Conservation (phyloP, 1,140 invertebrate genomes). For the Atopsyche davidsoni region DNA sequence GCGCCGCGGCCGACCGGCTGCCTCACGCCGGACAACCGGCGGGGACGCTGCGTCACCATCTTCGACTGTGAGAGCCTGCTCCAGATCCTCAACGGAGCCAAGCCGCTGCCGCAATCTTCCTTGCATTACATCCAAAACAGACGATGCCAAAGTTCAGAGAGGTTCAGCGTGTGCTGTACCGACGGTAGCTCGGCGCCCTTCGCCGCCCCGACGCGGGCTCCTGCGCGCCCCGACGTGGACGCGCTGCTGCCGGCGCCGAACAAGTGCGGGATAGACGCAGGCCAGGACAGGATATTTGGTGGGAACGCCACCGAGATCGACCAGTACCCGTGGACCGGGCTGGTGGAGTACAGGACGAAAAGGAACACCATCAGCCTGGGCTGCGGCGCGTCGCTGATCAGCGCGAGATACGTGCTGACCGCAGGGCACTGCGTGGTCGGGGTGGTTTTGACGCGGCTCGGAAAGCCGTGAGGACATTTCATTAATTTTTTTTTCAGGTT, state of each 20-base stretch:
- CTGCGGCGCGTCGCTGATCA: constrained; percentile 41
- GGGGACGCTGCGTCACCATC: background rate
- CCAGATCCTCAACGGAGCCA: background rate
- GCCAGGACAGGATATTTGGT: constrained; percentile 47
- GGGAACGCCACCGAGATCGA: constrained; percentile 49
- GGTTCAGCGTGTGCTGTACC: too few species aligned
- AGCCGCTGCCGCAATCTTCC: background rate
- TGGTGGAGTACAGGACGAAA: constrained; percentile 47
- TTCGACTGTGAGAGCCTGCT: background rate
- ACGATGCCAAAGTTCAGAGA: too few species aligned
- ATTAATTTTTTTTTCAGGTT: too few species aligned
- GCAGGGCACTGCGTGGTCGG: constrained; percentile 40
- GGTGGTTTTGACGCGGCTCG: constrained; percentile 15
- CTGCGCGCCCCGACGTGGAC: constrained; percentile 7
- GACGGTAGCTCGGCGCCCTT: too few species aligned
- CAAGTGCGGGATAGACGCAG: constrained; percentile 35
- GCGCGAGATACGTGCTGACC: constrained; percentile 37
- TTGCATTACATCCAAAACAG: background rate
- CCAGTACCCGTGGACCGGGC: constrained; percentile 57
- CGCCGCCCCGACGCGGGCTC: too few species aligned
- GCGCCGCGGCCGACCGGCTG: too few species aligned
- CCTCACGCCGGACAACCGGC: background rate
- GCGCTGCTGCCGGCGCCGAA: constrained; percentile 18
- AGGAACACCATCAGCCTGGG: constrained; percentile 8
- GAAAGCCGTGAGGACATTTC: constrained; percentile 34